Evolutionary conservation across 2,113 vertebrate genomes (phyloP).

Genomic region (Columba janthina): DNA sequence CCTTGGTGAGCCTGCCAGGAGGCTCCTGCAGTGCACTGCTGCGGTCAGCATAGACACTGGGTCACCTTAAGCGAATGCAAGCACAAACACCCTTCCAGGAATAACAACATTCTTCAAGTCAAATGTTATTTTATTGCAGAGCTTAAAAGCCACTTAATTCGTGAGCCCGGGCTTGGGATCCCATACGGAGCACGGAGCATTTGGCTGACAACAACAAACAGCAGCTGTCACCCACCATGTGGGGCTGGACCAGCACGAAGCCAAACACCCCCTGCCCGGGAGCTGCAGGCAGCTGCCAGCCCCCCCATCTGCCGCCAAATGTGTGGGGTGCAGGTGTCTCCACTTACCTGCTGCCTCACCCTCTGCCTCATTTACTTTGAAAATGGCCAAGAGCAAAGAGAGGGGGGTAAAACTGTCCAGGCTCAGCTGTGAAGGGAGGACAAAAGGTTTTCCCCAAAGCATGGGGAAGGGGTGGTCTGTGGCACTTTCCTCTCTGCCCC

Average conservation of each 20-base stretch:
- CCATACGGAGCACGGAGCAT: neutral
- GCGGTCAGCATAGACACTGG: rapidly evolving
- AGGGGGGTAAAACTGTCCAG: neutral
- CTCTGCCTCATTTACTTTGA: neutral
- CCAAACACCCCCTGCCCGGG: neutral
- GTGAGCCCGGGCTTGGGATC: neutral
- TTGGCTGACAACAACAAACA: neutral
- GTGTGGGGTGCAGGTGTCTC: neutral
- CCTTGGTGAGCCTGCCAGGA: neutral
- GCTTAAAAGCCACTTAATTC: neutral
- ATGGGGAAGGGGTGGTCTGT: neutral
- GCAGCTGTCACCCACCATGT: neutral
- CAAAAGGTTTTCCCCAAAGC: too few species aligned
- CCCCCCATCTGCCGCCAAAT: neutral
- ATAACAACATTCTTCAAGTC: neutral
- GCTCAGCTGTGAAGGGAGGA: neutral
- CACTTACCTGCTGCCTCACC: neutral
- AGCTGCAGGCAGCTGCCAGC: neutral
- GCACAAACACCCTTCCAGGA: neutral
- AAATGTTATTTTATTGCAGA: slow-evolving; percentile 34
- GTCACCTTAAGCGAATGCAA: neutral
- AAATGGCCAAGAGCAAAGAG: neutral
- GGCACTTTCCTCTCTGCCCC: rapidly evolving
- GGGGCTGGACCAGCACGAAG: neutral
- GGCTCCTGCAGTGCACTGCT: neutral